Conservation (phyloP, 2,888 invertebrate species). For the Poecilobothrus nobilitatus region DNA sequence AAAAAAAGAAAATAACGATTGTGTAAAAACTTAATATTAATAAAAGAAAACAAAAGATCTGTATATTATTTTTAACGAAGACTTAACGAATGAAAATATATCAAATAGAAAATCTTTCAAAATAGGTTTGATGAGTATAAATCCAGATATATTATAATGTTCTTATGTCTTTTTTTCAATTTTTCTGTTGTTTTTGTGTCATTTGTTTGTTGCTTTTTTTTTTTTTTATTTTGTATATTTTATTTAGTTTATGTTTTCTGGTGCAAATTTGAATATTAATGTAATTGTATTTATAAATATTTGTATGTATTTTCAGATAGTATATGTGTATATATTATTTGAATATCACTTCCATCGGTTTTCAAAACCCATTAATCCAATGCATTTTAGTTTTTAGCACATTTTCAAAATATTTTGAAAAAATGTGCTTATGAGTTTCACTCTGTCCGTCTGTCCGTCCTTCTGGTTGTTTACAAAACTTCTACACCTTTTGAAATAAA, state of each 20-base stretch:
- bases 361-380: not conserved
- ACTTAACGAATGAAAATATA: not conserved
- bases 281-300: not conserved
- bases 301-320: too few species aligned
- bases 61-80: not conserved
- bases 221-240: not conserved
- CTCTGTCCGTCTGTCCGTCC: too few species aligned
- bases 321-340: too few species aligned
- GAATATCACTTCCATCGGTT: too few species aligned
- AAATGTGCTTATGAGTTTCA: too few species aligned
- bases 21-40: not conserved
- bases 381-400: too few species aligned
- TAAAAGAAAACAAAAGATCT: not conserved
- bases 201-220: not conserved
- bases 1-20: too few species aligned
- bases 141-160: conserved; percentile 2
- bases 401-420: too few species aligned
- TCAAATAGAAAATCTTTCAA: conserved; percentile 1
- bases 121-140: not conserved
- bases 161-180: conserved; percentile 3
- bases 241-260: not conserved
- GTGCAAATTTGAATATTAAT: not conserved
- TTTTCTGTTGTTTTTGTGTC: not conserved
- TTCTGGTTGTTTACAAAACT: too few species aligned
- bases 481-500: too few species aligned